Base-by-base conservation (phyloP, 2,797 vertebrate species). In the Apodemus agrarius region DNA sequence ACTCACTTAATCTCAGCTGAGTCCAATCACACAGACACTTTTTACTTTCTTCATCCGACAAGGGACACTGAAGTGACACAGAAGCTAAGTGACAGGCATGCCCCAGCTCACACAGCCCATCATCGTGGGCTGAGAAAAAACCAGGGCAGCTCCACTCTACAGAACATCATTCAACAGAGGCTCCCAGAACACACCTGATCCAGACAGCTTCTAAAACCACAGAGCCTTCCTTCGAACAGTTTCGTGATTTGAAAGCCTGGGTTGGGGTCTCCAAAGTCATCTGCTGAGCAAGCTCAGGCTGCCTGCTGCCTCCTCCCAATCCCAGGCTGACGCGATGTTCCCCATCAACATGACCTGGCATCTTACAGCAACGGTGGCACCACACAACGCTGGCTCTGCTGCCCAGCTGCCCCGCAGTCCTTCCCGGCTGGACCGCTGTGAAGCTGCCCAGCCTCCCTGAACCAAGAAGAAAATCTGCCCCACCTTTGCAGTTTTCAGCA, bases 351-450 rank as follows among this genome's bases (percentile, higher is more conserved):
- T 76, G 43, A 43, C 2, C 1, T 0, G 0, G 9, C 21, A 1
- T 37, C 52, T 72, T 16, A 1, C 11, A 2, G 22, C 1, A 21
- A 75, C 0, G 17, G 12, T 0, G 4, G 54, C 19, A n/a, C 34
- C 0, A 9, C 2, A 11, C 19, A 21, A 8, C 11, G 46, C 75
- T 4, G 34, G 12, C 22, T 89, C 81, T 46, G 24, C 7, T 76
- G 52, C 54, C 72, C 16, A 63, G 16, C 22, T 3, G 24, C 21
- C 4, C 1, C 31, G 37, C 31, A 0, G 1, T 79, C 80, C 40
- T 78, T n/a, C 76, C 52, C 26, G n/a, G 67, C 10, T 16, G 5
- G 17, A 57, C 43, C 40, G 13, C 24, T 21, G 19, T 0, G 2
- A 46, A 13, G 11, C 46, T 21, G 19, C 61, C 52, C 22, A 61